Evolutionary conservation across 2,113 vertebrate species (phyloP), one percentile per base, ranked within the genome.

Genomic region (Choloepus hoffmanni): DNA sequence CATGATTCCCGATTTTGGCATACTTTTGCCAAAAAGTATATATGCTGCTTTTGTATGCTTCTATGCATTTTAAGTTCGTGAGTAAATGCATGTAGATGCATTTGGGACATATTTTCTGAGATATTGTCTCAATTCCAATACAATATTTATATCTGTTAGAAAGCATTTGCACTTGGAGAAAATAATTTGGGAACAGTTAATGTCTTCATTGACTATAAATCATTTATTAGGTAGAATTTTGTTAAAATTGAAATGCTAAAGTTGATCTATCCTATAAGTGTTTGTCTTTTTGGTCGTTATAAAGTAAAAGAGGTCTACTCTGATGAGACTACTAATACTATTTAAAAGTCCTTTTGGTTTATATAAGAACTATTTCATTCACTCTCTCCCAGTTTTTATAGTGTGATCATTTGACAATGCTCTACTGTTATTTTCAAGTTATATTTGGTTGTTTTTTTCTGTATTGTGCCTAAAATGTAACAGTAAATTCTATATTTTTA

Each of bases 161-260:
- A 95, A 94, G 19, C 33, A 65, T 55, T 33, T 85, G 40, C 21
- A 55, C 67, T 92, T 94, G 55, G 30, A 86, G 11, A 94, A 84
- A 74, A 63, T 62, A 85, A 53, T 85, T 83, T 90, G 85, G 43
- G 48, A 30, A 58, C 55, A 43, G 36, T 48, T 89, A 74, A 85
- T 85, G 23, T 91, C 92, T 92, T 72, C 24, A 60, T 55, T 74
- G 50, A 68, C 43, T 67, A 7, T 30, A 55, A 86, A 79, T 90
- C 55, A 43, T 95, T 86, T 92, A 24, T 88, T 86, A 90, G 55
- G n/a, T 85, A 50, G 78, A 88, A 9, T 85, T 85, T 92, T 84
- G 45, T 89, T 85, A 68, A 93, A 93, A 36, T 48, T 93, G 30
- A 60, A 86, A 94, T 93, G 50, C 63, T 40, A 13, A 30, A 77